Conservation (phyloP, 2,888 invertebrate species). For the Calameuta filiformis region DNA sequence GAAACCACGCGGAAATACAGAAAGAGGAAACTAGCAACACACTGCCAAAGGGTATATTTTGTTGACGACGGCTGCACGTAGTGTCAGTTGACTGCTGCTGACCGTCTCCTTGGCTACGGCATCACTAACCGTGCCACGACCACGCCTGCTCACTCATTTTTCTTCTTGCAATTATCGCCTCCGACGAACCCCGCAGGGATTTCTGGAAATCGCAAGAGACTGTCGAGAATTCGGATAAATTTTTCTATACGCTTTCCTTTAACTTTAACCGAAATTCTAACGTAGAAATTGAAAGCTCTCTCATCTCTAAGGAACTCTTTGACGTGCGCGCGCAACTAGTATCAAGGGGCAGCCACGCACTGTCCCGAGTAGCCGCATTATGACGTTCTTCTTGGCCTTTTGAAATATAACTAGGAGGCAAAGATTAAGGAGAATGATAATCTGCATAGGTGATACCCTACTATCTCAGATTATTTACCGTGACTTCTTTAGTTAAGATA, state of each 20-base stretch:
- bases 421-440: not conserved
- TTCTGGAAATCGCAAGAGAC: not conserved
- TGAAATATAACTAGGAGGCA: not conserved
- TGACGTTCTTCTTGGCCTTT: not conserved
- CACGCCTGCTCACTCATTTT: not conserved
- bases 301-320: not conserved
- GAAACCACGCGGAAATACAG: conserved; percentile 47
- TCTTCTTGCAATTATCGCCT: not conserved
- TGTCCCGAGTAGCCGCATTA: not conserved
- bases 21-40: conserved; percentile 27
- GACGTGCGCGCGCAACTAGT: not conserved
- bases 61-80: conserved; percentile 52
- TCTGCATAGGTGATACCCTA: not conserved
- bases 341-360: not conserved
- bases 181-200: not conserved
- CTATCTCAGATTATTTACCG: not conserved
- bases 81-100: conserved; percentile 61
- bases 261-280: conserved; percentile 1
- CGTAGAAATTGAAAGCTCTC: not conserved
- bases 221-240: not conserved
- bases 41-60: conserved; percentile 33
- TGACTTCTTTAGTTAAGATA: not conserved
- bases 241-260: not conserved
- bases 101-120: conserved; percentile 66
- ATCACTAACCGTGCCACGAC: conserved; percentile 56